These are phyloP conservation scores for Burhinus oedicnemus DNA, from an alignment of 2,113 vertebrate species.

Conservation along the genomic window DNA sequence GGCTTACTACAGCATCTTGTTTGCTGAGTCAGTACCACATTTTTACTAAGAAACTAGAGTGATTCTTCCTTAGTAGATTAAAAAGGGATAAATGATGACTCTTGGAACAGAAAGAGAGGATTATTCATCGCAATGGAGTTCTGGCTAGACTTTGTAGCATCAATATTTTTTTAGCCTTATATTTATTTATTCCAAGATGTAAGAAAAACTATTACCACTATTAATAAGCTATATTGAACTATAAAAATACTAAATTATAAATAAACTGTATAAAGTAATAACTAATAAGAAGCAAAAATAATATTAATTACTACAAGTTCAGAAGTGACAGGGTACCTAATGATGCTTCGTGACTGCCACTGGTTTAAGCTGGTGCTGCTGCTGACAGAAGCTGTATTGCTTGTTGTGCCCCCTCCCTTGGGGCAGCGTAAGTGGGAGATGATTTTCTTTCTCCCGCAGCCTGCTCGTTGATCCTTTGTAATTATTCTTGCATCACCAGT, in stretches of 20 bases:
- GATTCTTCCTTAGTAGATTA: not conserved
- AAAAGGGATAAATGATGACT: not conserved
- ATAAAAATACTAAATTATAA: not conserved
- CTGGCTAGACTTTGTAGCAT: not conserved
- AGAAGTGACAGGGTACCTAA: not conserved
- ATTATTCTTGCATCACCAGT: not conserved
- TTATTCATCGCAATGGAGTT: not conserved
- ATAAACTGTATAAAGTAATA: not conserved
- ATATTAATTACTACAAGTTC: not conserved
- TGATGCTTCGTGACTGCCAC: not conserved
- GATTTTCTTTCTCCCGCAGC: not conserved
- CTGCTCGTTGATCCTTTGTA: not conserved
- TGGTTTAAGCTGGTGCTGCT: not conserved
- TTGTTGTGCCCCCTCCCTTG: not conserved
- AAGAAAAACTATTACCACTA: not conserved
- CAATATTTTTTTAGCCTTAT: not conserved
- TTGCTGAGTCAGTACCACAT: not conserved
- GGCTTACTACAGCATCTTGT: not conserved
- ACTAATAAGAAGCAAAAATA: not conserved
- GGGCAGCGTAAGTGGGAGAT: rapidly evolving
- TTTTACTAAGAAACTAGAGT: not conserved
- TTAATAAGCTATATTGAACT: not conserved
- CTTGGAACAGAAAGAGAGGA: not conserved
- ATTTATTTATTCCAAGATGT: not conserved
- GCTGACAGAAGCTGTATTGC: not conserved